Percentiles rank a stretch among this genome's conserved stretches.
phyloP scores from a whole-genome alignment of 2,888 invertebrate genomes.

The Philonicus albiceps region DNA sequence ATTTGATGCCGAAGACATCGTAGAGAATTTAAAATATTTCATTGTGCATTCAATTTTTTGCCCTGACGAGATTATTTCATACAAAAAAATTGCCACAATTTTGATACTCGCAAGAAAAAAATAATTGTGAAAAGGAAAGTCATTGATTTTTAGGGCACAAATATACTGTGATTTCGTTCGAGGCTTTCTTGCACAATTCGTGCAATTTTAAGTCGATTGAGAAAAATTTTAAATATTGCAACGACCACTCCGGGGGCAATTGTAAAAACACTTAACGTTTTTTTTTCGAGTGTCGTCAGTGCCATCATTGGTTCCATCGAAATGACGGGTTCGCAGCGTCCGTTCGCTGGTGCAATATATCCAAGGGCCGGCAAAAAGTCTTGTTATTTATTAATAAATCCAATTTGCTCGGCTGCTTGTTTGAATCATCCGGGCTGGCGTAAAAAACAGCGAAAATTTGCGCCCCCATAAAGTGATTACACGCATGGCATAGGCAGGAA shows the following conservation, averaged over 20 bases:
- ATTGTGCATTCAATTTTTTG: not conserved
- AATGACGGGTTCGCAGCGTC: not conserved
- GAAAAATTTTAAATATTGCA: not conserved
- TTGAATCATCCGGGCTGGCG: not conserved
- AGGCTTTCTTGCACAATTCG: not conserved
- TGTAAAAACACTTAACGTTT: not conserved
- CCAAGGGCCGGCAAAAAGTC: not conserved
- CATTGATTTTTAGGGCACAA: not conserved
- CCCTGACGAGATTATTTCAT: not conserved
- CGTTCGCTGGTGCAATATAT: not conserved
- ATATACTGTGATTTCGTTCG: not conserved
- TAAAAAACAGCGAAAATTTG: not conserved
- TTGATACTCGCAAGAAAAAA: not conserved
- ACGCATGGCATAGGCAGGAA: slow-evolving; percentile 19
- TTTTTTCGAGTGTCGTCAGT: not conserved
- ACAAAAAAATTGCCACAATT: not conserved
- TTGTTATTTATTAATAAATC: not conserved
- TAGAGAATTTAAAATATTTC: not conserved
- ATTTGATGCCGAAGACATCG: not conserved
- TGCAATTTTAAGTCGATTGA: not conserved
- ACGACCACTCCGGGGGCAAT: not conserved
- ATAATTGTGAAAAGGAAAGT: not conserved
- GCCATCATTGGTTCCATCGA: not conserved
- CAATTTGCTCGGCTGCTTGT: not conserved
- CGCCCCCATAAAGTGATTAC: not conserved